Evolutionary conservation across 2,888 invertebrate species (phyloP).

Genomic region (Mythimna ferrago): DNA sequence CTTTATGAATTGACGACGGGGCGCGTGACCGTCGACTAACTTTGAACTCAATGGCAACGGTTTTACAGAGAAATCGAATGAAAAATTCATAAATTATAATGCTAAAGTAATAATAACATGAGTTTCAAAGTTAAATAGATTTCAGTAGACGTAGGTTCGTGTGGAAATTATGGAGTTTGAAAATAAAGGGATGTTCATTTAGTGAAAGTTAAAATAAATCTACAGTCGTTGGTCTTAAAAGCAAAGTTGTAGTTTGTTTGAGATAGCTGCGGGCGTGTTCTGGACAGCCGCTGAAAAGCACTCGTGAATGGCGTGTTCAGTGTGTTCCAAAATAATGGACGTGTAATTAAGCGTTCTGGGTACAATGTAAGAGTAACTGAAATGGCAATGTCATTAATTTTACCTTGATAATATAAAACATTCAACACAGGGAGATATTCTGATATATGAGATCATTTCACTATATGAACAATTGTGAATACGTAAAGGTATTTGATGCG

Average conservation of each 20-base stretch:
- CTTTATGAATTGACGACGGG: slow-evolving; percentile 69
- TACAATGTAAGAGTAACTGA: slow-evolving; percentile 38
- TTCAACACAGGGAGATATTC: slow-evolving; percentile 10
- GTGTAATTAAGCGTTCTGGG: slow-evolving; percentile 37
- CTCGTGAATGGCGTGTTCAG: slow-evolving; percentile 53
- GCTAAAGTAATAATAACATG: slow-evolving; percentile 47
- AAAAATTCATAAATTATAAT: slow-evolving; percentile 62
- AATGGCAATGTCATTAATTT: slow-evolving; percentile 35
- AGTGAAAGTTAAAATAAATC: slow-evolving; percentile 72
- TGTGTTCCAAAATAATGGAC: slow-evolving; percentile 44
- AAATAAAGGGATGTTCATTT: slow-evolving; percentile 69
- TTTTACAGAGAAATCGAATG: slow-evolving; percentile 53
- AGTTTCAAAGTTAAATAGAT: slow-evolving; percentile 55
- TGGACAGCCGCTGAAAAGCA: slow-evolving; percentile 57
- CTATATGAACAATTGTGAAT: neutral
- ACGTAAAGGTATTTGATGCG: neutral
- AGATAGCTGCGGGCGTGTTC: slow-evolving; percentile 64
- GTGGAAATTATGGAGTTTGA: slow-evolving; percentile 67
- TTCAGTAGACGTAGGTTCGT: slow-evolving; percentile 61
- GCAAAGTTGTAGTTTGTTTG: slow-evolving; percentile 74
- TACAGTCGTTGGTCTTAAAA: slow-evolving; percentile 73
- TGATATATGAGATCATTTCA: neutral
- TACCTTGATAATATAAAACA: neutral
- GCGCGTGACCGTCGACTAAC: slow-evolving; percentile 67
- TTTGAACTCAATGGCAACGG: slow-evolving; percentile 64